phyloP scores from a whole-genome alignment of 2,113 vertebrate genomes.

The Tachysurus vachellii region DNA sequence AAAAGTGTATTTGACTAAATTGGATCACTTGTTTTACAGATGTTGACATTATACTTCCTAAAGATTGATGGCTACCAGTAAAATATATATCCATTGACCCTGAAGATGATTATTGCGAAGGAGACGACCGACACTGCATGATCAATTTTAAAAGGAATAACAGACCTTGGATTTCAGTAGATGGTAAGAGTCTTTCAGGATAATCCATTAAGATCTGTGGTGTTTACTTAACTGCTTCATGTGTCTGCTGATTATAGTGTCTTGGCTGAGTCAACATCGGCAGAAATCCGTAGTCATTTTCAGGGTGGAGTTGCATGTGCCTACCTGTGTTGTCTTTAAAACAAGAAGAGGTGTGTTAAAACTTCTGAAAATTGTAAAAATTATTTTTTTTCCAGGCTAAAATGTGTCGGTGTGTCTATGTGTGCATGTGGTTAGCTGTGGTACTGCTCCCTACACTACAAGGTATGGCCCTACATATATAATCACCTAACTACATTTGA shows the following conservation, averaged over 20 bases:
- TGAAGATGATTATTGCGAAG: neutral
- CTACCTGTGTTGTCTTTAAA: slow-evolving; percentile 26
- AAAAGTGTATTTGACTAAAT: neutral
- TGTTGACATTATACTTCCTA: neutral
- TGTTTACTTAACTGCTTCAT: slow-evolving; percentile 4
- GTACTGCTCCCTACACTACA: slow-evolving; percentile 38
- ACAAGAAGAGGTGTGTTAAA: neutral
- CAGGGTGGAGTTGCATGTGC: neutral
- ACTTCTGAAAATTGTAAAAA: neutral
- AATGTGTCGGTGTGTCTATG: slow-evolving; percentile 37
- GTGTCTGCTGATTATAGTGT: neutral
- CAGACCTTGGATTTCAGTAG: slow-evolving; percentile 1
- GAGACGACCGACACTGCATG: neutral
- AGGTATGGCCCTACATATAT: slow-evolving; percentile 34
- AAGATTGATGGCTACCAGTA: neutral
- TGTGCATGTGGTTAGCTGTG: slow-evolving; percentile 39
- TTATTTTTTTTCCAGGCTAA: slow-evolving; percentile 28
- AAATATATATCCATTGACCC: slow-evolving; percentile 6
- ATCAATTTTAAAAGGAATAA: neutral
- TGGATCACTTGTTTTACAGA: neutral
- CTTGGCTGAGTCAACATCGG: slow-evolving; percentile 18
- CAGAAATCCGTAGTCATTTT: slow-evolving; percentile 14
- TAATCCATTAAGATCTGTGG: neutral
- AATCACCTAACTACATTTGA: neutral
- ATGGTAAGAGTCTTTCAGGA: neutral